Evolutionary conservation across 2,888 invertebrate species (phyloP).

Genomic region (Hydrotaea cyrtoneurina): DNA sequence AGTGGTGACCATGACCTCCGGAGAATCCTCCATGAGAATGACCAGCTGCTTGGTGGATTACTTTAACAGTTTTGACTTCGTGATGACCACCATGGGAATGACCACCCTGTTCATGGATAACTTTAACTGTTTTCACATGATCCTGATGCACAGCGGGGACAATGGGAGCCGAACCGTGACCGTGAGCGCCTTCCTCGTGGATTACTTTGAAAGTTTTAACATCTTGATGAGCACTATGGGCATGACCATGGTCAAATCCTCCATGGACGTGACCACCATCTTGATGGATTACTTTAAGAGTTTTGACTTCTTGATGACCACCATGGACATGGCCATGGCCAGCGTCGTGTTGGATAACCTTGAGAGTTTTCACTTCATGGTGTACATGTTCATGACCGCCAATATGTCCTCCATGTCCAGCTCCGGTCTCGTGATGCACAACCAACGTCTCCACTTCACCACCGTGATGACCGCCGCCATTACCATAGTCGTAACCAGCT

Average conservation of each 20-base stretch:
- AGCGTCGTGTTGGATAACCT: constrained; percentile 67
- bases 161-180: constrained; percentile 34
- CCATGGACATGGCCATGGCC: constrained; percentile 43
- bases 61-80: constrained; percentile 63
- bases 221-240: constrained; percentile 16
- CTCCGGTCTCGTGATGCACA: constrained; percentile 52
- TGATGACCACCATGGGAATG: constrained; percentile 28
- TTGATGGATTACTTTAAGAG: constrained; percentile 42
- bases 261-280: constrained; percentile 55
- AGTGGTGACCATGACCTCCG: not conserved
- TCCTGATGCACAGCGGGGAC: constrained; percentile 28
- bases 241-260: constrained; percentile 1
- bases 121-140: constrained; percentile 65
- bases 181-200: constrained; percentile 13
- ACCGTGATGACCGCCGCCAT: constrained; percentile 37
- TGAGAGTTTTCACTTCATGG: constrained; percentile 59
- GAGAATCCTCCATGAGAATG: constrained; percentile 52
- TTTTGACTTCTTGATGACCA: constrained; percentile 34
- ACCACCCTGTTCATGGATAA: not conserved
- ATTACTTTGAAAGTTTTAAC: constrained; percentile 46
- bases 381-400: constrained; percentile 22
- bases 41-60: constrained; percentile 66
- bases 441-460: constrained; percentile 36
- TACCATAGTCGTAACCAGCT: constrained; percentile 13
- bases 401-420: constrained; percentile 40